Evolutionary conservation across 2,797 vertebrate genomes (phyloP), one percentile per base, ranked within the genome.

Genomic region (Pampus argenteus): DNA sequence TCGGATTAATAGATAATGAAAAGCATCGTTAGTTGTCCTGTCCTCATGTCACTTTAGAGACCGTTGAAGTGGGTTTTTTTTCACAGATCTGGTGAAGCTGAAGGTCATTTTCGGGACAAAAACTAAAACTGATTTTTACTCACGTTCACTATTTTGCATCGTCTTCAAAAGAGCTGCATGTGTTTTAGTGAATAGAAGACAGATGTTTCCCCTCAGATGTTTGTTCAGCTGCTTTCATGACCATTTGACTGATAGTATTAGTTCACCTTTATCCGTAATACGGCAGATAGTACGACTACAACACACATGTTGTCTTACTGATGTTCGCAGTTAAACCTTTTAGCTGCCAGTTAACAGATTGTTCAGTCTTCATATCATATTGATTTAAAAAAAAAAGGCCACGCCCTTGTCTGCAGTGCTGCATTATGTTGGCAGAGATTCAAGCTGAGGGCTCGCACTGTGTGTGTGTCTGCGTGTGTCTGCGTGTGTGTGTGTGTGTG

Each of bases 361-460:
- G 17, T 38, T 40, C 29, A 48, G 5, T 70, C 44, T 56, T n/a
- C 34, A 63, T 40, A 65, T 60, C 14, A 64, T 31, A 44, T 58
- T 66, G 59, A 81, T 48, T n/a, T n/a, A n/a, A n/a, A n/a, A n/a
- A 28, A 26, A 57, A 42, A 45, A 61, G 67, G 67, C 83, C 88
- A 79, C 88, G 49, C 86, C 92, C 86, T 42, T 36, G 64, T 79
- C 86, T 86, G 86, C 84, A 87, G 75, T 88, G 82, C 87, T 86
- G 86, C 89, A 90, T 60, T 66, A 78, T 52, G 77, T 42, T 91
- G 91, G 86, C 86, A 86, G 48, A 66, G 71, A 63, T 61, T 85
- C 90, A 89, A 66, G 31, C 49, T 56, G 29, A 76, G 51, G 45
- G 48, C 58, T 78, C 31, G 23, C 62, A 36, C 69, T 63, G 9